phyloP scores from a whole-genome alignment of 2,113 vertebrate species.

The Seriola aureovittata region DNA sequence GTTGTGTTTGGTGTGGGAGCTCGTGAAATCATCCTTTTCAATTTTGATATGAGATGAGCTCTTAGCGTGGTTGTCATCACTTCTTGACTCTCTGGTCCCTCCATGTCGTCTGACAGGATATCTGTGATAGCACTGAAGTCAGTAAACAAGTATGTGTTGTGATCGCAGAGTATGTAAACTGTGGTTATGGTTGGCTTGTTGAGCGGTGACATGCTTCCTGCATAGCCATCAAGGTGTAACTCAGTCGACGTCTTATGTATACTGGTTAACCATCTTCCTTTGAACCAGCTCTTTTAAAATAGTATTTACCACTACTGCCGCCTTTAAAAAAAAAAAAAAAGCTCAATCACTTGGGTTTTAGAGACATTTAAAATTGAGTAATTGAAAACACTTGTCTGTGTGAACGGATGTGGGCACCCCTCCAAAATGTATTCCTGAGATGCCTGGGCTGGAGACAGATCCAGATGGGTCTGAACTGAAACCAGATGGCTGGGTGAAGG shows the following conservation, averaged over 20 bases:
- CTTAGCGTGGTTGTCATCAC: slow-evolving; percentile 52
- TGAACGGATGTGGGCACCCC: slow-evolving; percentile 86
- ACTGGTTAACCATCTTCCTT: slow-evolving; percentile 42
- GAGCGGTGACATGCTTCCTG: slow-evolving; percentile 19
- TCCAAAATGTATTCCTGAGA: slow-evolving; percentile 88
- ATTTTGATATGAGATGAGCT: slow-evolving; percentile 45
- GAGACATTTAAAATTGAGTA: slow-evolving; percentile 85
- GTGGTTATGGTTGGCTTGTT: slow-evolving; percentile 4
- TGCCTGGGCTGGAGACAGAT: slow-evolving; percentile 84
- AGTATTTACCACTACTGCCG: slow-evolving; percentile 49
- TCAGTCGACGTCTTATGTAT: neutral
- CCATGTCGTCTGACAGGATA: slow-evolving; percentile 38
- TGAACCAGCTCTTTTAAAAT: slow-evolving; percentile 47
- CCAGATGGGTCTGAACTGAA: slow-evolving; percentile 88
- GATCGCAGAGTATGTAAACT: slow-evolving; percentile 16
- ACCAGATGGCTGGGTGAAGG: slow-evolving; percentile 84
- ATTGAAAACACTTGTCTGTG: slow-evolving; percentile 87
- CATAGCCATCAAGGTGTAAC: slow-evolving; percentile 48
- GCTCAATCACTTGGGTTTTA: slow-evolving; percentile 72
- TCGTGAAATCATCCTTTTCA: slow-evolving; percentile 50
- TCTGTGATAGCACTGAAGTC: slow-evolving; percentile 56
- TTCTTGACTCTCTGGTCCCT: slow-evolving; percentile 39
- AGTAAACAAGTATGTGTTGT: slow-evolving; percentile 38
- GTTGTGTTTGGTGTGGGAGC: slow-evolving; percentile 41
- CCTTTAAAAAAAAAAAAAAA: slow-evolving; percentile 65